Conservation (phyloP, 2,113 vertebrate species). For the Proteles cristata region DNA sequence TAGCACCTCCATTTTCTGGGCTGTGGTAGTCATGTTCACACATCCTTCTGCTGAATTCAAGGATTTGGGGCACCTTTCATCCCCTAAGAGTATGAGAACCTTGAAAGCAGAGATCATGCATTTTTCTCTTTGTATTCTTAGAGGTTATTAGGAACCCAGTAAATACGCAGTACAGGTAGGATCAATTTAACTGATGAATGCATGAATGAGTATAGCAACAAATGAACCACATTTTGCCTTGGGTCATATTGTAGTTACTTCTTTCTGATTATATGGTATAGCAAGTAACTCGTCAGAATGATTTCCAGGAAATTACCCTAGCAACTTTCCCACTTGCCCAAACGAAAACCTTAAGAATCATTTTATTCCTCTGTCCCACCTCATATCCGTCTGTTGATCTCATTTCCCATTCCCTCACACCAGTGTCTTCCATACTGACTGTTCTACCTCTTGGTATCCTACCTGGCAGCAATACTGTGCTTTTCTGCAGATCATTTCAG, state of each 20-base stretch:
- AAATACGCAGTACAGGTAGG: not conserved
- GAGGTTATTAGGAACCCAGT: not conserved
- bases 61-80: not conserved
- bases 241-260: not conserved
- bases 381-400: not conserved
- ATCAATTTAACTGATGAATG: not conserved
- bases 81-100: not conserved
- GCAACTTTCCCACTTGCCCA: not conserved
- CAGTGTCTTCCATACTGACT: fast-evolving
- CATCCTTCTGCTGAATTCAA: not conserved
- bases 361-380: not conserved
- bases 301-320: not conserved
- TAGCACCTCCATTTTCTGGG: not conserved
- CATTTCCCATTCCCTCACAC: not conserved
- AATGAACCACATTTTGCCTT: not conserved
- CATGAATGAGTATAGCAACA: not conserved
- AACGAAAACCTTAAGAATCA: not conserved
- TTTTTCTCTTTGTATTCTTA: not conserved
- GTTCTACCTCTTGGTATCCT: not conserved
- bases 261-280: not conserved
- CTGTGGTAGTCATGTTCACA: not conserved
- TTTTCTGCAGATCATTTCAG: not conserved
- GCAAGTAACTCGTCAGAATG: not conserved
- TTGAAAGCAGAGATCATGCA: not conserved
- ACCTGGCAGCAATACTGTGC: fast-evolving